Evolutionary conservation across 23 tunicate genomes (phyloP).

Genomic region (Phallusia fumigata): DNA sequence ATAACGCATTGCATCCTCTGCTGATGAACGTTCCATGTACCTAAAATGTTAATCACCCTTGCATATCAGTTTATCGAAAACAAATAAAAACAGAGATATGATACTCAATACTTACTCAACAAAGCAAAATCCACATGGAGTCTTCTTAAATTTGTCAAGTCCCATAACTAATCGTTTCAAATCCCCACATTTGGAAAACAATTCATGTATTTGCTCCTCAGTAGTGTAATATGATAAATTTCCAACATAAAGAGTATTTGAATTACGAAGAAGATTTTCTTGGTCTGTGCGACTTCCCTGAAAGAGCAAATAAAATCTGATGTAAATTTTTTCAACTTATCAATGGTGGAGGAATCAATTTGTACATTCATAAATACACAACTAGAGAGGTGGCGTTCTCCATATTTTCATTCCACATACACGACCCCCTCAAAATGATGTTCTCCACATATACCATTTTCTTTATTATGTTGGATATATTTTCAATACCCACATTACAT

Average conservation of each 20-base stretch:
- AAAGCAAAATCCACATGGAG: conserved; percentile 99
- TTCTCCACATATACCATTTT: too few species aligned
- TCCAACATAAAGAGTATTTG: conserved; percentile 93
- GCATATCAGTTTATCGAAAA: not conserved
- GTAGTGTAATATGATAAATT: conserved; percentile 97
- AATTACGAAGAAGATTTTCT: conserved; percentile 48
- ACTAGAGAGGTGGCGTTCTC: too few species aligned
- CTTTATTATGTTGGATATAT: too few species aligned
- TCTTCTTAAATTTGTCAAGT: conserved; percentile 85
- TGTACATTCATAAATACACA: not conserved
- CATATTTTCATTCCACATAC: too few species aligned
- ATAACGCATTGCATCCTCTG: conserved; percentile 83
- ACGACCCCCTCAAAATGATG: too few species aligned
- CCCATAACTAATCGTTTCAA: conserved; percentile 97
- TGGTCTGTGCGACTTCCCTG: conserved; percentile 49
- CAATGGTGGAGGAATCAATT: too few species aligned
- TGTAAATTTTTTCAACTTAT: too few species aligned
- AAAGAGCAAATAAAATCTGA: conserved; percentile 14
- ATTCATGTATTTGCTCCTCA: conserved; percentile 96
- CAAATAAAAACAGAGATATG: not conserved
- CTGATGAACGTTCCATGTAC: conserved; percentile 61
- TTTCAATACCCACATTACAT: too few species aligned
- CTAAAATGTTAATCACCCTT: conserved; percentile 21
- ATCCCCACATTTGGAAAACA: conserved; percentile 99
- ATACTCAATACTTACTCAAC: conserved; percentile 78